Evolutionary conservation across 1,140 invertebrate species (phyloP).

Genomic region (Pseudoatta argentina): DNA sequence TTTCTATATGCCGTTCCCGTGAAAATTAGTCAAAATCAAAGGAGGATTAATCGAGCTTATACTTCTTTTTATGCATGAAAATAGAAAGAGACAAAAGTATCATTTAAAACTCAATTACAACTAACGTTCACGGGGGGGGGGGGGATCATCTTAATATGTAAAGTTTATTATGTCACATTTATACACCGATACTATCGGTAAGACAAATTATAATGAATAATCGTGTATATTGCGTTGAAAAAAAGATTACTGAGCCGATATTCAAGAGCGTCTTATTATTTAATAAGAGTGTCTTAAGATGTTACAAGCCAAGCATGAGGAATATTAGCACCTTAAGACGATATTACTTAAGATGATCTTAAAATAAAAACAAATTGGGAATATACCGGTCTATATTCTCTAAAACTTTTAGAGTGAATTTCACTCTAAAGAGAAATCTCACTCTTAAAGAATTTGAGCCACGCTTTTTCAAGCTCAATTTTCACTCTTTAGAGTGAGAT

Average conservation of each 20-base stretch:
- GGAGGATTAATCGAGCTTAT: neutral
- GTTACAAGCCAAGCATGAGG: too few relatives aligned
- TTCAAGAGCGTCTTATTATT: too few relatives aligned
- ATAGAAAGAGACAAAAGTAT: neutral
- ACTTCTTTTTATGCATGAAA: neutral
- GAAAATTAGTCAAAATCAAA: neutral
- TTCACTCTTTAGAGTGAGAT: too few relatives aligned
- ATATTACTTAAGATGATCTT: too few relatives aligned
- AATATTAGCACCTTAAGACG: neutral
- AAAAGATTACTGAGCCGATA: neutral
- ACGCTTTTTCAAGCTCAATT: too few relatives aligned
- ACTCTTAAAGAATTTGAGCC: too few relatives aligned
- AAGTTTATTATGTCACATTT: conserved; percentile 47
- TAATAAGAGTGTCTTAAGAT: too few relatives aligned
- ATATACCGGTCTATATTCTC: too few relatives aligned
- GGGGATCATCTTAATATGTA: neutral
- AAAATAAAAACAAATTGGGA: too few relatives aligned
- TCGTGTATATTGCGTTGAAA: conserved; percentile 34
- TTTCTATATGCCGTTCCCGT: conserved; percentile 13
- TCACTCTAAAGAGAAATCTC: too few relatives aligned
- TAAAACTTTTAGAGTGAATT: too few relatives aligned
- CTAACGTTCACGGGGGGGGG: neutral
- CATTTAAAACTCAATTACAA: neutral
- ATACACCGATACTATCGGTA: neutral
- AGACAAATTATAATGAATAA: conserved; percentile 23